phyloP scores from a whole-genome alignment of 2,888 invertebrate genomes.

The Exephanes ischioxanthus region DNA sequence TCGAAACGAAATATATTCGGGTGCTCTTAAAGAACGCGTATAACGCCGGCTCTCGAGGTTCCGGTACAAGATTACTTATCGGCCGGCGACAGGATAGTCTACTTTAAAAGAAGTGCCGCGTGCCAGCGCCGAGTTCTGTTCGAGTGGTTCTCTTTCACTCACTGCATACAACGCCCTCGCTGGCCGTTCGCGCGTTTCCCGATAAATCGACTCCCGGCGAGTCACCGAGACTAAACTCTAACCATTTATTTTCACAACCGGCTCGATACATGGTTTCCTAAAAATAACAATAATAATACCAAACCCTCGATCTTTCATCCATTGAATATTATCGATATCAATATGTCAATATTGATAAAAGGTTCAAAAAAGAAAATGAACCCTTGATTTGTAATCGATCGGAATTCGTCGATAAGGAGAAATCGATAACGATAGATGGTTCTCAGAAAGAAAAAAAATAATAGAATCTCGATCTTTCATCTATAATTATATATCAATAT shows the following conservation, averaged over 20 bases:
- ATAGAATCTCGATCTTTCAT: too few species aligned
- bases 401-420: not conserved
- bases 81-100: slow-evolving; percentile 76
- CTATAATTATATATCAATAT: too few species aligned
- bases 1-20: slow-evolving; percentile 57
- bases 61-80: slow-evolving; percentile 79
- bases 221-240: slow-evolving; percentile 43
- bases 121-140: slow-evolving; percentile 37
- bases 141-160: slow-evolving; percentile 43
- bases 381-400: not conserved
- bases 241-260: slow-evolving; percentile 31
- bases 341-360: too few species aligned
- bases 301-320: not conserved
- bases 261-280: not conserved
- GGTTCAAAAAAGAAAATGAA: too few species aligned
- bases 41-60: slow-evolving; percentile 73
- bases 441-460: too few species aligned
- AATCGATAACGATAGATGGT: too few species aligned
- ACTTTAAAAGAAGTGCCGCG: slow-evolving; percentile 74
- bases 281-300: not conserved
- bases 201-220: slow-evolving; percentile 54
- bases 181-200: slow-evolving; percentile 20
- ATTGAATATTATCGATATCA: not conserved
- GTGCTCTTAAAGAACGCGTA: slow-evolving; percentile 72
- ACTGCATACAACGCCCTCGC: slow-evolving; percentile 16